These are phyloP conservation scores for Premnoplex brunnescens DNA, from an alignment of 2,797 vertebrate genomes.

Conservation along the genomic window DNA sequence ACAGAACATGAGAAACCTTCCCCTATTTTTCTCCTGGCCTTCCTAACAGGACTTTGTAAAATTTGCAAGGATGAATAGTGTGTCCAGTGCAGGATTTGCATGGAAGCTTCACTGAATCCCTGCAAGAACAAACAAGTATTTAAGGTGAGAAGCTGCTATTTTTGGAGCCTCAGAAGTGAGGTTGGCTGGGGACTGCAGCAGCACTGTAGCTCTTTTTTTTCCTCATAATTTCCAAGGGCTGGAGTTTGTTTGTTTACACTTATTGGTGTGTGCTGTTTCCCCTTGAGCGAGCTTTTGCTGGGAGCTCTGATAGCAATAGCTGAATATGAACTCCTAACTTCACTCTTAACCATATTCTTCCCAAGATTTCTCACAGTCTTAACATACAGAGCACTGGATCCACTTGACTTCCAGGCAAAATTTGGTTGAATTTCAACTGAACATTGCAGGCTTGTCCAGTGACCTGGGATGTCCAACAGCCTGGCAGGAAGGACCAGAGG, in stretches of 20 bases:
- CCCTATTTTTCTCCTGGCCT: not conserved
- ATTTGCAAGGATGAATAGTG: not conserved
- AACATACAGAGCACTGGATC: not conserved
- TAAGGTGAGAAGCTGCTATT: not conserved
- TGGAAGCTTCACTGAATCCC: not conserved
- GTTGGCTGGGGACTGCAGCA: not conserved
- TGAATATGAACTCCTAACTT: not conserved
- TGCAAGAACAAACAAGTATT: not conserved
- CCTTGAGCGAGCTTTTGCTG: not conserved
- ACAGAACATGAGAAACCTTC: not conserved
- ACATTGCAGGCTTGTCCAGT: fast-evolving
- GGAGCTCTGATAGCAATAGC: not conserved
- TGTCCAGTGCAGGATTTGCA: not conserved
- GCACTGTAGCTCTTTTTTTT: not conserved
- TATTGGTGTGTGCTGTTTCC: not conserved
- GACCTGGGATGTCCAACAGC: not conserved
- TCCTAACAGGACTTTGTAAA: not conserved
- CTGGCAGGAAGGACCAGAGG: not conserved
- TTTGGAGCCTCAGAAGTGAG: not conserved
- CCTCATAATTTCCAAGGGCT: not conserved
- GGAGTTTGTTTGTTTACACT: not conserved
- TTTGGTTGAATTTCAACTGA: not conserved
- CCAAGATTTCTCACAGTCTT: not conserved
- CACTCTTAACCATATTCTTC: not conserved
- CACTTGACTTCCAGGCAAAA: not conserved